Evolutionary conservation across 2,797 vertebrate species (phyloP), one percentile per base, ranked within the genome.

Genomic region (Otus scops): DNA sequence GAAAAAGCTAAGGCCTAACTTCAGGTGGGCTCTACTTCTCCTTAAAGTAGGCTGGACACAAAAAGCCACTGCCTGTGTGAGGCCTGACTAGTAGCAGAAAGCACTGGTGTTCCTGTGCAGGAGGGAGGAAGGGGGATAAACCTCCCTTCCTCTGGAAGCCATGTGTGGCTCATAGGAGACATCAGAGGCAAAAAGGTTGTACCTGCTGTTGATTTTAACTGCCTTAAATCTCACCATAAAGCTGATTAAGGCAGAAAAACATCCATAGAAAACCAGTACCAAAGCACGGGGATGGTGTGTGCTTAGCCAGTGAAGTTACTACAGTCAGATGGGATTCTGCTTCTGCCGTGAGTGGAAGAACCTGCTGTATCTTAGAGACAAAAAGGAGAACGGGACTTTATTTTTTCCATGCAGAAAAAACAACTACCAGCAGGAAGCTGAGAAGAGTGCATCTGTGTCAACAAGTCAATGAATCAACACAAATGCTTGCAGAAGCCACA

Each of bases 51-150:
- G 15, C 68, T 59, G 60, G 51, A 71, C 26, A 39, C n/a, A 1
- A 48, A n/a, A 27, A 38, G 11, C 21, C 2, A 1, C 67, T 32
- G 11, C 22, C 51, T 19, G 43, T 0, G 0, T 8, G 32, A 64
- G 36, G 43, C 36, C n/a, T 65, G 27, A 73, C 12, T 13, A 43
- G 51, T 7, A 50, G 21, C 59, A 38, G 51, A 23, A 71, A 80
- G 59, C 68, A 36, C 39, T 17, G 10, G 19, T 70, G 47, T 24
- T 63, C 16, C 34, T 21, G 21, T 48, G 30, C 0, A 1, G 53
- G 53, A 43, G 19, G 27, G 12, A 64, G 6, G 13, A 7, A 68
- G 26, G 21, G n/a, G 60, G 18, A 22, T 32, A 32, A 67, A 13
- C 28, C 50, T 7, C 12, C 5, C n/a, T 56, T 56, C 24, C 19